These are phyloP conservation scores for Dorcus hopei DNA, from an alignment of 2,888 invertebrate genomes.

Conservation along the genomic window DNA sequence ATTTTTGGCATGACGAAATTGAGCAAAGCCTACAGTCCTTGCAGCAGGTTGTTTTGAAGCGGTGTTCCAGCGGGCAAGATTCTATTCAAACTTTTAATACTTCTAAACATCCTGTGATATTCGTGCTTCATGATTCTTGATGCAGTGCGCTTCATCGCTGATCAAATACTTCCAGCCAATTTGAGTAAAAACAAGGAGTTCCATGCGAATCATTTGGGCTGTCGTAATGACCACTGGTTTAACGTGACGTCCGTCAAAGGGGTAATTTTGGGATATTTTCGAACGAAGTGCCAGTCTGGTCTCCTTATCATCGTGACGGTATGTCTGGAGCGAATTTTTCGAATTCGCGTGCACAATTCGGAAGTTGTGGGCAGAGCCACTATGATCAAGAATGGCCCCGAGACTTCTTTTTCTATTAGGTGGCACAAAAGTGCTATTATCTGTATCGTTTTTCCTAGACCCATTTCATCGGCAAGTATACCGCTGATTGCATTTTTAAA, in stretches of 20 bases:
- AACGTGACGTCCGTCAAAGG: slow-evolving; percentile 39
- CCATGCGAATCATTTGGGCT: slow-evolving; percentile 54
- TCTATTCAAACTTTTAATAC: slow-evolving; percentile 53
- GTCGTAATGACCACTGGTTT: slow-evolving; percentile 61
- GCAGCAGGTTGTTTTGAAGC: slow-evolving; percentile 67
- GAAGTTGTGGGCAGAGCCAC: slow-evolving; percentile 66
- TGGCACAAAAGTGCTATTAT: slow-evolving; percentile 85
- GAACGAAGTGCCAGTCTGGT: slow-evolving; percentile 37
- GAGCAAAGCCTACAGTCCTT: slow-evolving; percentile 68
- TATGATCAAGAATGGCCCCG: slow-evolving; percentile 52
- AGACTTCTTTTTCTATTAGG: slow-evolving; percentile 64
- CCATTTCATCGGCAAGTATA: slow-evolving; percentile 96
- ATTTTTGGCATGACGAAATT: slow-evolving; percentile 68
- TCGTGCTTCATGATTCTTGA: slow-evolving; percentile 61
- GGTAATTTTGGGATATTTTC: slow-evolving; percentile 36
- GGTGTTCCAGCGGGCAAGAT: slow-evolving; percentile 72
- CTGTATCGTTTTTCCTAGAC: slow-evolving; percentile 88
- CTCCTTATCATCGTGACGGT: slow-evolving; percentile 49
- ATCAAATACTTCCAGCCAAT: slow-evolving; percentile 61
- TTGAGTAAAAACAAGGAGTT: slow-evolving; percentile 43
- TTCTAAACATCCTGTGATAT: slow-evolving; percentile 50
- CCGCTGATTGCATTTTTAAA: slow-evolving; percentile 78
- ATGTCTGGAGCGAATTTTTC: slow-evolving; percentile 61
- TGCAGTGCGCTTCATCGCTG: slow-evolving; percentile 68
- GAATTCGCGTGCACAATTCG: slow-evolving; percentile 68